phyloP scores from a whole-genome alignment of 2,113 vertebrate species.

The Phainopepla nitens region DNA sequence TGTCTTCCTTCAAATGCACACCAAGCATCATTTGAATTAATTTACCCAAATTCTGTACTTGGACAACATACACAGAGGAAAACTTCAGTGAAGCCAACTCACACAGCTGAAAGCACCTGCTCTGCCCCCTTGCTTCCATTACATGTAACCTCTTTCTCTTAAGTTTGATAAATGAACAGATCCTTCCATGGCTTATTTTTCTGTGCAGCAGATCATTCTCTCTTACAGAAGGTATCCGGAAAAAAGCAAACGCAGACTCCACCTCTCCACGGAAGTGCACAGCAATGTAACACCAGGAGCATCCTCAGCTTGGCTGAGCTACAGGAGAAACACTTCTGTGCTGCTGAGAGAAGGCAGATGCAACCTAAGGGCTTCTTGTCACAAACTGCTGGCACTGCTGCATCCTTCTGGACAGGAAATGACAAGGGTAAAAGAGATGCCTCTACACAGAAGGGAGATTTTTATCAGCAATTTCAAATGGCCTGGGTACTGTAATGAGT shows the following conservation, averaged over 20 bases:
- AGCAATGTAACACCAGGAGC: slow-evolving; percentile 70
- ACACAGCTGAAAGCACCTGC: neutral
- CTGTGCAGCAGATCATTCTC: neutral
- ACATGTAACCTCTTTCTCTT: neutral
- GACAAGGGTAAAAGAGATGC: neutral
- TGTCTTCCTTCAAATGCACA: neutral
- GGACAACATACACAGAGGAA: neutral
- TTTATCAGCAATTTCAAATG: rapidly evolving
- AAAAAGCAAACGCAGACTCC: slow-evolving; percentile 78
- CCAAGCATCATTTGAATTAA: neutral
- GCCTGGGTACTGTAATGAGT: neutral
- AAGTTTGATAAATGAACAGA: neutral
- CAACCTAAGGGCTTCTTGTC: neutral
- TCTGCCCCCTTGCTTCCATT: neutral
- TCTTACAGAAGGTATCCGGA: slow-evolving; percentile 83
- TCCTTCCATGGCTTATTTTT: neutral
- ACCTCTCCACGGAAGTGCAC: slow-evolving; percentile 75
- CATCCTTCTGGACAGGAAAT: neutral
- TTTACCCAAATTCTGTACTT: neutral
- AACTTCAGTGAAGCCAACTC: neutral
- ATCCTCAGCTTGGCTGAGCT: neutral
- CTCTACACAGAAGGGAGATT: neutral
- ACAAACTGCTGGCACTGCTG: neutral
- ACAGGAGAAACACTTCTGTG: neutral
- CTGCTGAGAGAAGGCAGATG: neutral